Base-by-base conservation (phyloP, 1,140 invertebrate species). In the Magallana angulata region DNA sequence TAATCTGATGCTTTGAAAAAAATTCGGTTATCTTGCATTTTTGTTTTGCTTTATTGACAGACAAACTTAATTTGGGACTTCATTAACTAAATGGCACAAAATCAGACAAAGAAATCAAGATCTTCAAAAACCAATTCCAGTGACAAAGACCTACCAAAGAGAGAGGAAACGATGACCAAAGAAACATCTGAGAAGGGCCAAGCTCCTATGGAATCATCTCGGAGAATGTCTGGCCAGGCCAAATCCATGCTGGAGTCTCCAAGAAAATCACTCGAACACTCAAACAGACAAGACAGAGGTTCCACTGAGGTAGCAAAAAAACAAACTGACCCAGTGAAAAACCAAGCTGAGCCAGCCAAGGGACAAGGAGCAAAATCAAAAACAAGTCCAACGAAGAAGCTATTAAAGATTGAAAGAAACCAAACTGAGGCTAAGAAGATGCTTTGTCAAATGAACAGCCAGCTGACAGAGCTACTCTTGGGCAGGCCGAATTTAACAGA, bases 281-380 rank as follows among this genome's bases (percentile, higher is more conserved):
- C 68, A 8, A 76, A 30, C 24, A 48, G 36, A 48, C 36, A 48
- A 0, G 36, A 48, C 36, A 48, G 36, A 48, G 14, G 24, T 36
- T 76, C 18, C 68, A 9, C 14, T 12, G 68, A 76, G 12, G 24
- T 76, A 76, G 36, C 68, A 18, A 76, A 36, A 30, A 76, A 76
- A 76, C 68, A 76, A 30, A 12, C 68, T 36, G 68, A 76, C 68
- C 68, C 24, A 11, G 68, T 24, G 0, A 76, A 76, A 76, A 36
- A 24, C 36, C 68, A 76, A 36, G 68, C 24, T 14, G 68, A 76
- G 12, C 8, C 68, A 76, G 8, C 68, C 68, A 76, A 76, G 18
- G 68, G 68, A 5, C 60, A 62, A 62, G 60, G 60, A 62, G 24
- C 68, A 76, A 76, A 76, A 30, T 30, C 68, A 76, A 76, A 76